Conservation (phyloP, 2,888 invertebrate species). For the Eupithecia exiguata region DNA sequence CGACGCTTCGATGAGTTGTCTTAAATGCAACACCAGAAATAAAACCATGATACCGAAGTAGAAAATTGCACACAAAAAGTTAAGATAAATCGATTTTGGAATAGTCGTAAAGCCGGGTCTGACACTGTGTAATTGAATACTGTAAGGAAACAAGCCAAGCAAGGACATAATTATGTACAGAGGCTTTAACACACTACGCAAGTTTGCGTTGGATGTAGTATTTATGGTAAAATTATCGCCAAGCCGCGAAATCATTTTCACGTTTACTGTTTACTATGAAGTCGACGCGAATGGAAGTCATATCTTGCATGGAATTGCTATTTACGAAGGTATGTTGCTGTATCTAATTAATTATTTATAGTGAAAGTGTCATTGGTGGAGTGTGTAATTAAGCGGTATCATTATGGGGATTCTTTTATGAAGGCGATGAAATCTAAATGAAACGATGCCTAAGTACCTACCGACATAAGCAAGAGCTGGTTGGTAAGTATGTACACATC, state of each 20-base stretch:
- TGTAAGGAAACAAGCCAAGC: constrained; percentile 60
- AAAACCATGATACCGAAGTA: constrained; percentile 51
- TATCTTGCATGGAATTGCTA: constrained; percentile 8
- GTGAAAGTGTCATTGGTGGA: constrained; percentile 30
- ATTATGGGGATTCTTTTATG: constrained; percentile 39
- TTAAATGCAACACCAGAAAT: constrained; percentile 60
- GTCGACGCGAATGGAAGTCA: constrained; percentile 23
- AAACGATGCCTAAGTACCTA: neutral
- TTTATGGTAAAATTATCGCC: neutral
- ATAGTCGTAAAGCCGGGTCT: constrained; percentile 51
- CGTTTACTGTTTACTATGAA: constrained; percentile 24
- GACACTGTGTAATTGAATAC: constrained; percentile 48
- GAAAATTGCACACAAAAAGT: constrained; percentile 57
- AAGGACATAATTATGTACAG: constrained; percentile 53
- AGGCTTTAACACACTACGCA: constrained; percentile 55
- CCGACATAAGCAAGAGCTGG: neutral
- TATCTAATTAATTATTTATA: constrained; percentile 37
- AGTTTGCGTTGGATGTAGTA: constrained; percentile 32
- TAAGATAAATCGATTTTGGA: constrained; percentile 65
- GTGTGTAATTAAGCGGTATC: constrained; percentile 44
- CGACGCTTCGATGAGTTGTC: constrained; percentile 50
- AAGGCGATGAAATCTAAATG: constrained; percentile 35
- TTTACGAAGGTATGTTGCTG: neutral
- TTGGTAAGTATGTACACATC: neutral
- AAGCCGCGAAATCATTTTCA: constrained; percentile 45